These are phyloP conservation scores for Eclectus roratus DNA, from an alignment of 2,113 vertebrate species.

Conservation along the genomic window DNA sequence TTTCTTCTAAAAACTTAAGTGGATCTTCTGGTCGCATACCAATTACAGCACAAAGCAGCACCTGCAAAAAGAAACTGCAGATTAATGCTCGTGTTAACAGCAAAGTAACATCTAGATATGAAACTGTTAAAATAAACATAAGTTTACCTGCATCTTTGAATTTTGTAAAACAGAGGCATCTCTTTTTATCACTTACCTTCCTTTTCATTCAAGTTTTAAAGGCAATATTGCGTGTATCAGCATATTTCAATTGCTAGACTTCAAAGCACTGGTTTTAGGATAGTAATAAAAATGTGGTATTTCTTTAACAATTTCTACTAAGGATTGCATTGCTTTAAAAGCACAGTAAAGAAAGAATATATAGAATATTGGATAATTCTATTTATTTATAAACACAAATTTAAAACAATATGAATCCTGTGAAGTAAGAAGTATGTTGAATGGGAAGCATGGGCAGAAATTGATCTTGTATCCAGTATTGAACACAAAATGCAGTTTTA, in stretches of 20 bases:
- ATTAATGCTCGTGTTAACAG: neutral
- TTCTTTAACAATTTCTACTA: neutral
- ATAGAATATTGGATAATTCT: neutral
- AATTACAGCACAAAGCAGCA: constrained; percentile 68
- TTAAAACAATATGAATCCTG: neutral
- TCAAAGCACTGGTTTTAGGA: neutral
- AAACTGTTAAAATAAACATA: neutral
- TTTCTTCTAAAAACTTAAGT: constrained; percentile 71
- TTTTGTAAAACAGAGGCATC: neutral
- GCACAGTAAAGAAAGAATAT: neutral
- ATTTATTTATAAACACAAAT: neutral
- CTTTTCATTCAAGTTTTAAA: neutral
- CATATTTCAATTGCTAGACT: neutral
- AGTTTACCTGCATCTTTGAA: neutral
- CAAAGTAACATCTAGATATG: neutral
- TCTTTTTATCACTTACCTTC: neutral
- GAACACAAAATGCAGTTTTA: neutral
- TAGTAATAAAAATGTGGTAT: neutral
- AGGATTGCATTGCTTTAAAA: neutral
- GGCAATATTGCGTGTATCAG: neutral
- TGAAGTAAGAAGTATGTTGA: neutral
- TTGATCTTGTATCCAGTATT: neutral
- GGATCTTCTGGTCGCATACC: constrained; percentile 62
- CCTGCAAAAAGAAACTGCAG: constrained; percentile 32
- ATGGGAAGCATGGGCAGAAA: neutral